Evolutionary conservation across 2,797 vertebrate species (phyloP), one percentile per base, ranked within the genome.

Genomic region (Lacerta viridis): DNA sequence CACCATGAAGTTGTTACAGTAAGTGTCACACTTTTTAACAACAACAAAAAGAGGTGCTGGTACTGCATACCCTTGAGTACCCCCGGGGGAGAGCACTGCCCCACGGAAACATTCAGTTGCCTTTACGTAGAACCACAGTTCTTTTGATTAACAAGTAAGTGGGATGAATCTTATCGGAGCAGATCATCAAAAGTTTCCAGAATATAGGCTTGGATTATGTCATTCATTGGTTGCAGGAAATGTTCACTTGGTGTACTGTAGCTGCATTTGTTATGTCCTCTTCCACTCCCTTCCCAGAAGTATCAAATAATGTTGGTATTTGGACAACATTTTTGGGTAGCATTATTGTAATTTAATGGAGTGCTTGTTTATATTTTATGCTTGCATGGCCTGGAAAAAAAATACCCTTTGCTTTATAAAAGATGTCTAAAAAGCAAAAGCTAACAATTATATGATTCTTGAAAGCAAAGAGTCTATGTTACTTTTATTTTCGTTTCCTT

Each of bases 251-350:
- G 74, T 74, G 2, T 1, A 46, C 72, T 91, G 88, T 91, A 39
- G 1, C 1, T 72, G 84, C 76, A 39, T n/a, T 27, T 79, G 11
- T 41, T 25, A 50, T 59, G 46, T 10, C 43, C 69, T 74, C 5
- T 25, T 3, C 27, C n/a, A 36, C 17, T 23, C 29, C 27, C 20
- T 85, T 90, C 0, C 4, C 43, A 68, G 64, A 86, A 87, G 69
- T 39, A 15, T 13, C 46, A 39, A 18, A 59, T 91, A 83, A 23
- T 74, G 61, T 77, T 86, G 71, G 46, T 88, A 15, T 76, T 90
- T 90, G 89, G 71, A 89, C 64, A 84, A 64, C 72, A 69, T 87
- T 89, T 50, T 43, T 90, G 88, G 93, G 92, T 50, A 94, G 91
- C 84, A 83, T 5, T 91, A 85, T 84, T 4, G 23, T 86, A 66